Evolutionary conservation across 1,140 invertebrate species (phyloP).

Genomic region (Akabosia matsudoensis): DNA sequence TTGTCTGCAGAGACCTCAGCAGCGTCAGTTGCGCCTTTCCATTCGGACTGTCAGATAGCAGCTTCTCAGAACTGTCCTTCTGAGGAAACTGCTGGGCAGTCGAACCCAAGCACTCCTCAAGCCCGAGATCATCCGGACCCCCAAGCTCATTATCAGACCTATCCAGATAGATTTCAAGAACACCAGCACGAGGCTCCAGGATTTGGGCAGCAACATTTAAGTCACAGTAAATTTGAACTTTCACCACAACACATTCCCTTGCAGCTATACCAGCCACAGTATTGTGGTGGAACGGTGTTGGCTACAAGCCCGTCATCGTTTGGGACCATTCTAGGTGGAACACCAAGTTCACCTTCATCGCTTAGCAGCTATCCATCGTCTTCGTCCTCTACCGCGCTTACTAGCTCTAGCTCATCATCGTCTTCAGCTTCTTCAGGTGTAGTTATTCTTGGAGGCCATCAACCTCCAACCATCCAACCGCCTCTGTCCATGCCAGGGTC

Average conservation of each 20-base stretch:
- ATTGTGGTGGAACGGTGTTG: background rate
- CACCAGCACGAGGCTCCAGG: background rate
- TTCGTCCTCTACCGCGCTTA: conserved; percentile 11
- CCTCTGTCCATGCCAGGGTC: background rate
- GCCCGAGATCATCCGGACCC: background rate
- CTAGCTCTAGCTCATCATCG: background rate
- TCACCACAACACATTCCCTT: background rate
- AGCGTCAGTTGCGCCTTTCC: background rate
- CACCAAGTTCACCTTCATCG: background rate
- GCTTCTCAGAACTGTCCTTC: background rate
- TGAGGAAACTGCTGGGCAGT: background rate
- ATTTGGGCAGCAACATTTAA: background rate
- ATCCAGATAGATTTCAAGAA: background rate
- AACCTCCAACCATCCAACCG: conserved; percentile 5
- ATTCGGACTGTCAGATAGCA: background rate
- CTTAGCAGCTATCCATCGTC: conserved; percentile 15
- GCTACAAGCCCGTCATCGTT: conserved; percentile 4
- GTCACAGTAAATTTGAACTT: background rate
- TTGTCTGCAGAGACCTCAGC: background rate
- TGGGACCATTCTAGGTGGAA: conserved; percentile 34
- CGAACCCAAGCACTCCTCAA: background rate
- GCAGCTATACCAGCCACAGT: background rate
- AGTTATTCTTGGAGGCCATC: background rate
- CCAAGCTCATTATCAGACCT: background rate
- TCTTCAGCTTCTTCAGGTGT: background rate